Evolutionary conservation across 2,113 vertebrate genomes (phyloP), one percentile per base, ranked within the genome.

Genomic region (Nannospalax galili): DNA sequence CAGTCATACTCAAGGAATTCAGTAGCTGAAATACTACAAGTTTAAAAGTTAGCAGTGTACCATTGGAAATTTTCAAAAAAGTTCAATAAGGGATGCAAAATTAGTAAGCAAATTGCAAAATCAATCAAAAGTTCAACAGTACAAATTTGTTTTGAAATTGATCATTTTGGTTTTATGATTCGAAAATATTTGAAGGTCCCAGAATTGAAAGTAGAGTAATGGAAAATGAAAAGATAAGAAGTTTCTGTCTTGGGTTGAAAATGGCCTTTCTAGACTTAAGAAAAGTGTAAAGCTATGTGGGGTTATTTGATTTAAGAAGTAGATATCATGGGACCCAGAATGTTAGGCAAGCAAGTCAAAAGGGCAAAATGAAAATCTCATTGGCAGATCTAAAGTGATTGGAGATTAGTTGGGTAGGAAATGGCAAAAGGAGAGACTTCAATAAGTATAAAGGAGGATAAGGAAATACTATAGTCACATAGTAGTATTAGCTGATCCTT

Each of bases 1-100:
- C 42, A 87, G 32, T 84, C 42, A 89, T 89, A 65, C 4, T 17
- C 22, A 90, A 84, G 52, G 32, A 84, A 75, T 77, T 91, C 95
- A 95, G 48, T 67, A 75, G 6, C 35, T 87, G 24, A 64, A 11
- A 84, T 69, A 56, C 2, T 72, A 81, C 4, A 82, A n/a, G 1
- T 73, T 75, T 84, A 77, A 88, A 89, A 22, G 75, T 56, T 93
- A 77, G 26, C 14, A n/a, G 74, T 67, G 24, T 62, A 70, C 9
- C 65, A 62, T 28, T 62, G 14, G 14, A 30, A 92, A 88, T 67
- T 65, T 84, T 93, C 30, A 88, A 56, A 84, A 95, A 95, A 90
- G 0, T 7, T 77, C 48, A 84, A n/a, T 24, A 88, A 88, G 2
- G 0, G 0, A 69, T 45, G 37, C 42, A 89, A 94, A 94, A 87